phyloP scores from a whole-genome alignment of 2,888 invertebrate species.

The Ornithoptera priamus region DNA sequence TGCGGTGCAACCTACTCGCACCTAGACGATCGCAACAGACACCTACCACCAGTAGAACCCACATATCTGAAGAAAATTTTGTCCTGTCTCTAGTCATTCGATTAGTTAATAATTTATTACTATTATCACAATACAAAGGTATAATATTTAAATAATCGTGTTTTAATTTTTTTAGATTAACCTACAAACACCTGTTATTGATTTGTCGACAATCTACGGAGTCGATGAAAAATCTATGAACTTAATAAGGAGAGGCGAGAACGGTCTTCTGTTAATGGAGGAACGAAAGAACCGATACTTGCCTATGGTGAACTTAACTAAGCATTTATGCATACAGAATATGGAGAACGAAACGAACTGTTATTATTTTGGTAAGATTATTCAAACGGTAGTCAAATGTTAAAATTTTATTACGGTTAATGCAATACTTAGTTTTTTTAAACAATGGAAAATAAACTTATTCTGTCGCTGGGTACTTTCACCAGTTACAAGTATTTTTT shows the following conservation, averaged over 20 bases:
- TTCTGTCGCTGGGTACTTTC: not conserved
- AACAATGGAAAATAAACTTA: not conserved
- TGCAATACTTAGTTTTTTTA: too few relatives aligned
- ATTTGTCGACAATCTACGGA: constrained; percentile 63
- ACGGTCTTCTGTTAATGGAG: constrained; percentile 55
- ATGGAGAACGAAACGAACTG: constrained; percentile 48
- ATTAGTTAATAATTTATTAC: too few relatives aligned
- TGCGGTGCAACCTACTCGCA: too few relatives aligned
- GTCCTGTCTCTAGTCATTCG: not conserved
- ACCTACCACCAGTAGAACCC: too few relatives aligned
- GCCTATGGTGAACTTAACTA: constrained; percentile 41
- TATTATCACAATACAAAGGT: not conserved
- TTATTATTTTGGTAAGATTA: constrained; percentile 57
- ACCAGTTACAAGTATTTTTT: not conserved
- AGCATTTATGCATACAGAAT: constrained; percentile 50
- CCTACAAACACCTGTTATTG: constrained; percentile 60
- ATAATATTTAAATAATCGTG: not conserved
- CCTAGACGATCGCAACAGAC: too few relatives aligned
- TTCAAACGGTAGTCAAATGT: not conserved
- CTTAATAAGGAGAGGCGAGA: constrained; percentile 46
- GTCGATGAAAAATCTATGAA: constrained; percentile 49
- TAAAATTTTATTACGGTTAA: too few relatives aligned
- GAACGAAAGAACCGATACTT: constrained; percentile 46
- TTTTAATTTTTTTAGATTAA: constrained; percentile 49
- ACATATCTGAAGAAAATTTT: not conserved